A percentile compares a stretch with the other conserved stretches of the same genome.
phyloP scores from a whole-genome alignment of 2,888 invertebrate genomes.

The Perizoma flavofasciatum region DNA sequence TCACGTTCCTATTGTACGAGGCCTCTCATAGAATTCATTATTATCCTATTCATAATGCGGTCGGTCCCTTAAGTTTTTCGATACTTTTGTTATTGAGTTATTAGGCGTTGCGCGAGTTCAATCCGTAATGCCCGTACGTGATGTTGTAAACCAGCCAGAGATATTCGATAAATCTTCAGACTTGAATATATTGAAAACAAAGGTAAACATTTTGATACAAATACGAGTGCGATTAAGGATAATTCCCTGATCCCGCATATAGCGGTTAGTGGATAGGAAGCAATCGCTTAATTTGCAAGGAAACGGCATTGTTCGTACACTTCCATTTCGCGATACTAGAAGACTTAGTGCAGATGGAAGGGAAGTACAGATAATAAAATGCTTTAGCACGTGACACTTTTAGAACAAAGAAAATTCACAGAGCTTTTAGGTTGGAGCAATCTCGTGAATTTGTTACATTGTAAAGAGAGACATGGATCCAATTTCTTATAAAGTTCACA shows the following conservation, averaged over 20 bases:
- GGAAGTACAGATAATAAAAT: conserved; percentile 67
- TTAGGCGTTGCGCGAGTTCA: conserved; percentile 30
- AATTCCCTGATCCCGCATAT: conserved; percentile 36
- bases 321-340: conserved; percentile 40
- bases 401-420: conserved; percentile 65
- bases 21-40: conserved; percentile 64
- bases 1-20: conserved; percentile 58
- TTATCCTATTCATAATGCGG: conserved; percentile 52
- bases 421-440: conserved; percentile 53
- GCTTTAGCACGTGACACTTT: conserved; percentile 71
- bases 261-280: conserved; percentile 42
- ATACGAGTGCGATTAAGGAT: conserved; percentile 35
- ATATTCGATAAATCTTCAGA: conserved; percentile 12
- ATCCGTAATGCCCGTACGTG: conserved; percentile 29
- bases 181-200: conserved; percentile 22
- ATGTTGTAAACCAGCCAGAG: conserved; percentile 21
- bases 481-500: conserved; percentile 1
- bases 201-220: conserved; percentile 28
- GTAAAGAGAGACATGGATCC: conserved; percentile 11
- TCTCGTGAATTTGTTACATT: conserved; percentile 38
- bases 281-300: conserved; percentile 63
- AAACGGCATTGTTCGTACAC: conserved; percentile 51
- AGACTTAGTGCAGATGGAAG: conserved; percentile 29
- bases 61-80: conserved; percentile 41
- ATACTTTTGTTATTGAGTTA: conserved; percentile 50